Evolutionary conservation across 2,113 vertebrate genomes (phyloP).

Genomic region (Muntiacus muntjak): DNA sequence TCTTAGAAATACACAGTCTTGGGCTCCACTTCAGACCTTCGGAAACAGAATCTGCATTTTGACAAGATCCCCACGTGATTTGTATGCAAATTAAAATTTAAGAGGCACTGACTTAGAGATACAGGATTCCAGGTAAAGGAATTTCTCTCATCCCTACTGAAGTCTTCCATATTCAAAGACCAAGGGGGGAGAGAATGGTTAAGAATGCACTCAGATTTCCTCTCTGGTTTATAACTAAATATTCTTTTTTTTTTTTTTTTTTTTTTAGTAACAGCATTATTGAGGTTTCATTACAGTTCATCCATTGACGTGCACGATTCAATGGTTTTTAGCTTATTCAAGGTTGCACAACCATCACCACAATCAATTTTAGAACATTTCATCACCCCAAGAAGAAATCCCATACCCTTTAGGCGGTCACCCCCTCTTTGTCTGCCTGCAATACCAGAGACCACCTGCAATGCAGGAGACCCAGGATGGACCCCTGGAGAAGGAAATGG

Average conservation of each 20-base stretch:
- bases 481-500: neutral
- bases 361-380: slow-evolving; percentile 5
- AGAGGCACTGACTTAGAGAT: neutral
- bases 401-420: neutral
- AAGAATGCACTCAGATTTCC: neutral
- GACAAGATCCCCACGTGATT: neutral
- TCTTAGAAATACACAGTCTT: neutral
- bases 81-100: neutral
- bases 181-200: neutral
- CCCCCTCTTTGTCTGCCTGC: neutral
- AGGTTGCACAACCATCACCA: neutral
- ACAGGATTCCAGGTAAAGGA: neutral
- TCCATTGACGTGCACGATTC: neutral
- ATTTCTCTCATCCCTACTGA: neutral
- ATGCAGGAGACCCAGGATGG: neutral
- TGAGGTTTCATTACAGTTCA: slow-evolving; percentile 24
- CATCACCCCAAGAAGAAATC: neutral
- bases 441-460: neutral
- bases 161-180: neutral
- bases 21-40: neutral
- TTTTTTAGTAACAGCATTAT: neutral
- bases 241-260: neutral
- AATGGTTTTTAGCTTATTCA: slow-evolving; percentile 19
- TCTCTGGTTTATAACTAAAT: neutral
- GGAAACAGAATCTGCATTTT: neutral